These are phyloP conservation scores for Charadrius vociferus DNA, from an alignment of 2,113 vertebrate genomes.

Conservation along the genomic window DNA sequence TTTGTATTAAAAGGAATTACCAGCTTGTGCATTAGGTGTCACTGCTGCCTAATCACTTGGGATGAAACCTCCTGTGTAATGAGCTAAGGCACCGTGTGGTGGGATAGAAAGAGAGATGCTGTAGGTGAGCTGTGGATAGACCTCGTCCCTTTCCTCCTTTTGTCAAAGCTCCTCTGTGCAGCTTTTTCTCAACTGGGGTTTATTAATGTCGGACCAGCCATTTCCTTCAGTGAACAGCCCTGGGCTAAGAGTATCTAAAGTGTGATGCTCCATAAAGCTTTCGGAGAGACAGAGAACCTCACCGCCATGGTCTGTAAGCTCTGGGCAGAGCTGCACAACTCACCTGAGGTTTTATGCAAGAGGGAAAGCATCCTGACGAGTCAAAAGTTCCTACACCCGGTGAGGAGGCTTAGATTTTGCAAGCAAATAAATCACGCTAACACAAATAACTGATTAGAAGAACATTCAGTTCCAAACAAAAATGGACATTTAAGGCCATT, in stretches of 20 bases:
- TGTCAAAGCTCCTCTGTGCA: neutral
- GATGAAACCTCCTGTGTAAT: neutral
- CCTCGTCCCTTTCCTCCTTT: neutral
- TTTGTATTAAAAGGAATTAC: neutral
- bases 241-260: neutral
- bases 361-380: rapidly evolving
- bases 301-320: rapidly evolving
- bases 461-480: neutral
- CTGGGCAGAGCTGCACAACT: neutral
- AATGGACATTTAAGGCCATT: neutral
- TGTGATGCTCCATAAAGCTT: neutral
- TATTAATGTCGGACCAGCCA: neutral
- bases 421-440: neutral
- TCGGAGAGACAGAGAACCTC: neutral
- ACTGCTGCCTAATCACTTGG: constrained; percentile 40
- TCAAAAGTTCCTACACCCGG: neutral
- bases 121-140: neutral
- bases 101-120: neutral
- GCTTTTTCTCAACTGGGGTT: neutral
- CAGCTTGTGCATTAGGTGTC: constrained; percentile 36
- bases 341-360: neutral
- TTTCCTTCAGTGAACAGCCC: neutral
- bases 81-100: rapidly evolving
- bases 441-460: neutral
- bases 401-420: neutral